Conservation (phyloP, 2,797 vertebrate species). For the Morelia viridis region DNA sequence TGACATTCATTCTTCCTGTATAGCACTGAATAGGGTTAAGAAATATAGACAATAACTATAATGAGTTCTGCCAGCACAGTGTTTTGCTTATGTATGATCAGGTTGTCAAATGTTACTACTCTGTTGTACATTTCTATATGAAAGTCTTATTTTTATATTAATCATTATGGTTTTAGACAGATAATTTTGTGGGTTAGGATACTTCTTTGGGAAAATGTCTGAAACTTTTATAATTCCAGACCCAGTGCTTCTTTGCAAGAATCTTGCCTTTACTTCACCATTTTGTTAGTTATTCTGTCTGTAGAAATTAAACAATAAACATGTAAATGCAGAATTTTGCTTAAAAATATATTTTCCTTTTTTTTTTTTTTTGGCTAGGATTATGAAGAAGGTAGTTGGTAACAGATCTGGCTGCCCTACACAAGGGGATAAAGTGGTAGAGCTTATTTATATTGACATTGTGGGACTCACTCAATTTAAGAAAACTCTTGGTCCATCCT, state of each 20-base stretch:
- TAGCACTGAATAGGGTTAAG: not conserved
- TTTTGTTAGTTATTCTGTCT: not conserved
- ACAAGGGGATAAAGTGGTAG: conserved; percentile 93
- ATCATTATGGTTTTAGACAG: not conserved
- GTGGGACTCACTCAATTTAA: conserved; percentile 97
- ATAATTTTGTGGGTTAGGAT: not conserved
- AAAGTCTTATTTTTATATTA: not conserved
- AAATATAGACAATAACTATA: too few relatives aligned
- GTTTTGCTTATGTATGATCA: not conserved
- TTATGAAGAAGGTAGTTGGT: conserved; percentile 98
- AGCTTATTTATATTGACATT: conserved; percentile 99
- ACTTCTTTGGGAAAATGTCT: not conserved
- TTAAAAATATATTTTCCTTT: conserved; percentile 10
- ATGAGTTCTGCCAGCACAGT: not conserved
- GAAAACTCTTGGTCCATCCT: conserved; percentile 96
- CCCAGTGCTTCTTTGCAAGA: not conserved
- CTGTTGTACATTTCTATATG: not conserved
- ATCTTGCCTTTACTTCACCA: not conserved
- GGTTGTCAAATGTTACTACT: not conserved
- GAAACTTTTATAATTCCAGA: not conserved
- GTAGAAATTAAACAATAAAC: not conserved
- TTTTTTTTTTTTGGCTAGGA: conserved; percentile 73
- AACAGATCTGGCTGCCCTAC: conserved; percentile 98
- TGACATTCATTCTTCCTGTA: not conserved
- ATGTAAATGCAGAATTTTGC: conserved; percentile 6